Base-by-base conservation (phyloP, 2,888 invertebrate species). In the Pseudococcus jackbeardsleyi region DNA sequence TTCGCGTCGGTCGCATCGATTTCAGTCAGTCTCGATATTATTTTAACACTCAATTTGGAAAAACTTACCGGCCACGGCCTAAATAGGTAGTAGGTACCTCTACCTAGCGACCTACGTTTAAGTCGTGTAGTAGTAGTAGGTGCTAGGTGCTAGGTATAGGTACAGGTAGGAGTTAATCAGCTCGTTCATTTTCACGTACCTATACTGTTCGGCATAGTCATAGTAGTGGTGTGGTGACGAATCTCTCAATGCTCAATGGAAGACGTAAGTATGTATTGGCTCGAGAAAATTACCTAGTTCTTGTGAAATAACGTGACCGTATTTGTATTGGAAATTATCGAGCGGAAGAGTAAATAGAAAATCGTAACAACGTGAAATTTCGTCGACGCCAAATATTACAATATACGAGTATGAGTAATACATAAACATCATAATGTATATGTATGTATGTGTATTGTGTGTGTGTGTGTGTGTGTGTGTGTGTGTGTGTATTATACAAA, bases 261-360 rank as follows among this genome's bases (percentile, higher is more conserved):
- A 26, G 68, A 26, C 68, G 1, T n/a, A n/a, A n/a, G n/a, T n/a
- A n/a, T n/a, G n/a, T 68, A 68, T 68, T 68, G 26, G 26, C 9
- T 19, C 68, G 68, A 68, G 68, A 68, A 68, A 68, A 68, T 68
- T 68, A 68, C 26, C 68, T 22, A 68, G 12, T 68, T 68, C 68
- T 68, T 68, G 26, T 8, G 26, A 68, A 22, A 68, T 26, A 22
- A 26, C 68, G 68, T 68, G 68, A 68, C 68, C 68, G 26, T 68
- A 68, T 68, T 68, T 68, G 68, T 68, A 26, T 26, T 26, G 22
- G 68, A 68, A 68, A 68, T 68, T 68, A 68, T 68, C 68, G 26
- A 68, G 15, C 12, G 15, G 26, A 26, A 68, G 26, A 4, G 68
- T 68, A 68, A 68, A 68, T 26, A 68, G 68, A 68, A 68, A 68